Conservation (phyloP, 53 echinoderm and acorn worm species). For the Stichopus horrens region DNA sequence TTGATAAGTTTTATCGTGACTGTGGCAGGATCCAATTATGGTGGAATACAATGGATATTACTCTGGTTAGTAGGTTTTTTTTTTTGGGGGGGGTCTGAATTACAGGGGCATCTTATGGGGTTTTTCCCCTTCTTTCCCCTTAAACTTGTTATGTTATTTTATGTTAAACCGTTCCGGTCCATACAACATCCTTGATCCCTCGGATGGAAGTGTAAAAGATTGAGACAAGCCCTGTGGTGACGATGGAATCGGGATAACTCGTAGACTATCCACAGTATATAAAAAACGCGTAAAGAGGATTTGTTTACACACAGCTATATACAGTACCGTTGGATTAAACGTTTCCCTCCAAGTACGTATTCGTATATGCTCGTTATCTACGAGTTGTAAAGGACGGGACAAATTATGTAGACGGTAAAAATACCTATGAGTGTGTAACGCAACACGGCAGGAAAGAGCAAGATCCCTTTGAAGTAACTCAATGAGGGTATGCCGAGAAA, state of each 20-base stretch:
- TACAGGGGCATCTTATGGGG: no score
- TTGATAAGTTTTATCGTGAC: no score
- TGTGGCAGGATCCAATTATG: no score
- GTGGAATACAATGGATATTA: no score
- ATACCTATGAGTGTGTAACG: not conserved
- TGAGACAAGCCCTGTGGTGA: conserved; percentile 1
- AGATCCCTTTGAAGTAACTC: not conserved
- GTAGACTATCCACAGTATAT: not conserved
- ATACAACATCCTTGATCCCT: conserved; percentile 24
- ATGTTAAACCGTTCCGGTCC: no score
- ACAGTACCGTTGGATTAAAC: conserved; percentile 1
- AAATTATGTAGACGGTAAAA: not conserved
- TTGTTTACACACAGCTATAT: conserved; percentile 1
- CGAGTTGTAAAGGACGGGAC: conserved; percentile 34
- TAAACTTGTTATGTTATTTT: no score
- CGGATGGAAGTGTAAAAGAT: conserved; percentile 26
- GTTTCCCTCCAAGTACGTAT: not conserved
- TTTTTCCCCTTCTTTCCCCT: no score
- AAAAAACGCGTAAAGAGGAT: not conserved
- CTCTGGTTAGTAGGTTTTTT: no score
- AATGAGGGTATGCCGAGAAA: conserved; percentile 20
- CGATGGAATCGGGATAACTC: not conserved
- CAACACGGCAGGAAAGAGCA: not conserved
- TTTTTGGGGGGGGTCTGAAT: no score
- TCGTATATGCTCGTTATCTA: conserved; percentile 32